phyloP scores from a whole-genome alignment of 2,888 invertebrate genomes.

The Aleiodes leptofemur region DNA sequence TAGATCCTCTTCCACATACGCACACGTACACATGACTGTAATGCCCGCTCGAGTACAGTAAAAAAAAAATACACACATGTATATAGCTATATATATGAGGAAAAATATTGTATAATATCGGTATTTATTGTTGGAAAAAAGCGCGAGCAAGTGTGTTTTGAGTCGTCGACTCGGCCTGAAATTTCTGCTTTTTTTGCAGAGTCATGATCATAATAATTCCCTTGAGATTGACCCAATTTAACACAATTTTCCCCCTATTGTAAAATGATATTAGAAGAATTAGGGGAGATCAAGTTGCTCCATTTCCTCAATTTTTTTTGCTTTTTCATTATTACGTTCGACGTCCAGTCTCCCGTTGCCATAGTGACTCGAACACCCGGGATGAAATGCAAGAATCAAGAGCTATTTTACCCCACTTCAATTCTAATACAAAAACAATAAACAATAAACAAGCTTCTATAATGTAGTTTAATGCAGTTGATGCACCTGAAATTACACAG shows the following conservation, averaged over 20 bases:
- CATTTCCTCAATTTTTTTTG: not conserved
- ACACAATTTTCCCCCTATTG: too few species aligned
- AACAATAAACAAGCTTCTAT: too few species aligned
- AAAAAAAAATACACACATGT: slow-evolving; percentile 51
- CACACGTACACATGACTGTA: slow-evolving; percentile 62
- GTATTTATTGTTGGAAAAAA: not conserved
- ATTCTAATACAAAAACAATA: too few species aligned
- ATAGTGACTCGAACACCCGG: slow-evolving; percentile 73
- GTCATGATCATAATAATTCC: too few species aligned
- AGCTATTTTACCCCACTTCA: not conserved
- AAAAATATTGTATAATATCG: slow-evolving; percentile 8
- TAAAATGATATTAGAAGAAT: too few species aligned
- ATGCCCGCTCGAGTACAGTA: slow-evolving; percentile 67
- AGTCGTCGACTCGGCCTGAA: too few species aligned
- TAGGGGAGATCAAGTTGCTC: not conserved
- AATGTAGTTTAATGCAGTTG: too few species aligned
- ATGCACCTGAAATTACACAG: too few species aligned
- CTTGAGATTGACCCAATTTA: too few species aligned
- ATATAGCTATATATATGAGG: not conserved
- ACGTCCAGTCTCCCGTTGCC: slow-evolving; percentile 60
- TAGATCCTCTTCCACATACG: slow-evolving; percentile 41
- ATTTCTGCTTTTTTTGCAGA: too few species aligned
- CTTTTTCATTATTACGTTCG: not conserved
- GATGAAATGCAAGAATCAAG: slow-evolving; percentile 53
- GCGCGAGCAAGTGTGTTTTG: too few species aligned